Evolutionary conservation across 2,888 invertebrate species (phyloP), one percentile per base, ranked within the genome.

Genomic region (Drosophila prostipennis): DNA sequence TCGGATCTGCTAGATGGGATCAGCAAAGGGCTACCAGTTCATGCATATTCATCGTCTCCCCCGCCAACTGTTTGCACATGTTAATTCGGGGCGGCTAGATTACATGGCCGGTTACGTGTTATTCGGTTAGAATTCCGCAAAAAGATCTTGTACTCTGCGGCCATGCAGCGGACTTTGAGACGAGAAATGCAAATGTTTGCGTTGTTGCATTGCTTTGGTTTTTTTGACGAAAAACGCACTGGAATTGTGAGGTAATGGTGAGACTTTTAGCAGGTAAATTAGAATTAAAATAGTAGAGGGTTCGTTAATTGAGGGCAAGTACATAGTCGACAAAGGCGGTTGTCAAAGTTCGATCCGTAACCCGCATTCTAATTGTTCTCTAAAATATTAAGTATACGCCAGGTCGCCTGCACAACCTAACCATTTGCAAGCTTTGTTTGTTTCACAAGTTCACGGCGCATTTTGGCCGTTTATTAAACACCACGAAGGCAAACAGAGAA

Each of bases 191-290:
- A 69, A 69, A 32, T 67, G 58, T 56, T 70, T 56, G 46, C 48
- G 26, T 55, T 54, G 68, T 43, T 34, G 43, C 34, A 57, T 57
- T 57, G 26, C 63, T 45, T 19, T 19, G 32, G 8, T 11, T 37
- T 37, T 32, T 45, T 45, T 37, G 29, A 36, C 26, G 29, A 42
- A 68, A 39, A 68, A 14, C 51, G 54, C 34, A 61, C 51, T 19
- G 34, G 52, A 40, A 53, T n/a, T 73, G 52, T 19, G 48, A 6
- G 37, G 42, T 14, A 29, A 26, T 26, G 26, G 55, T 67, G 59
- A 63, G 39, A 63, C 36, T 73, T 55, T 69, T 80, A 59, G 46
- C 77, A 45, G 49, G 48, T 43, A 73, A 60, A 72, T 65, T 74
- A 54, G 36, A 81, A 63, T 69, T 46, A 16, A 73, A 14, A 10